Evolutionary conservation across 2,888 invertebrate genomes (phyloP), one percentile per base, ranked within the genome.

Genomic region (Polydrusus pterygomalis): DNA sequence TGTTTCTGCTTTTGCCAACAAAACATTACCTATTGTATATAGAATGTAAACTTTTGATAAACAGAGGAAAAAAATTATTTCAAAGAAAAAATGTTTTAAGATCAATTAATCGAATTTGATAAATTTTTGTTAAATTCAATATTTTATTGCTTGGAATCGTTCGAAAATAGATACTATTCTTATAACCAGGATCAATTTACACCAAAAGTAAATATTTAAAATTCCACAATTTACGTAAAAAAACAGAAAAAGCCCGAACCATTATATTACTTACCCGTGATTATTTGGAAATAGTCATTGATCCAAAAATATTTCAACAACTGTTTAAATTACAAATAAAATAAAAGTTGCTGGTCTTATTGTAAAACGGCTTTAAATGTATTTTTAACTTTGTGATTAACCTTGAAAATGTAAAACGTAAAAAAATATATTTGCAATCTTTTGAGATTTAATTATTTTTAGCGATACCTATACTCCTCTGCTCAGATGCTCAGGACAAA

Each of bases 271-370:
- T 34, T 34, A 67, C 20, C 13, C 13, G 18, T 15, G 67, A 54
- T 51, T 51, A 67, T 40, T 18, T 67, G 54, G 67, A 67, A 10
- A 60, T 67, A 51, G 51, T 67, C 67, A 67, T 40, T 20, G 30
- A 54, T 67, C 67, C n/a, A 67, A 67, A 67, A 67, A 67, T 67
- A 67, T 40, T 67, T 47, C 9, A 49, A 64, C 9, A 49, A 64
- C 40, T 51, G 51, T 67, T 67, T 51, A 18, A 8, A 67, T 30
- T 54, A 17, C 34, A 56, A 34, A 56, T 60, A 18, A 63, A 25
- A 63, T 63, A 20, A 40, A 45, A 63, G 38, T 60, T n/a, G 18
- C 9, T 25, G n/a, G 11, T 30, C 30, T 56, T n/a, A 56, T 56
- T 30, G 30, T 1, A n/a, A 54, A 25, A 13, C 13, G 54, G 11